phyloP scores from a whole-genome alignment of 1,140 invertebrate genomes.

The Zaprionus camerounensis region DNA sequence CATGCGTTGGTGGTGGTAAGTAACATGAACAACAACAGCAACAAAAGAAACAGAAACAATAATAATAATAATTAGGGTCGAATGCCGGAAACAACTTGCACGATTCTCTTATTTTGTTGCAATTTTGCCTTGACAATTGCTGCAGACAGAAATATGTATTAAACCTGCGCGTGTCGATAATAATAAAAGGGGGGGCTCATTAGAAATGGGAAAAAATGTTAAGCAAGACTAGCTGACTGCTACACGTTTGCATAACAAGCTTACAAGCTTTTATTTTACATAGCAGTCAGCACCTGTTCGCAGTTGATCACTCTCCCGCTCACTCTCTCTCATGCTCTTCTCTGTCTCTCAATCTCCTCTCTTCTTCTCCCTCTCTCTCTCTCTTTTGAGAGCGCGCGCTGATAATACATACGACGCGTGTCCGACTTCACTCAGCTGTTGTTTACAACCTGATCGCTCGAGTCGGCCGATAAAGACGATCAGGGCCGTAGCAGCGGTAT shows the following conservation, averaged over 20 bases:
- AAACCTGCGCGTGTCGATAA: slow-evolving; percentile 20
- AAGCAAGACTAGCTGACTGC: slow-evolving; percentile 21
- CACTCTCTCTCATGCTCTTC: background rate
- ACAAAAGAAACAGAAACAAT: background rate
- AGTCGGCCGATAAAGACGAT: background rate
- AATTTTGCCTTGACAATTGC: slow-evolving; percentile 15
- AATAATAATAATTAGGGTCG: background rate
- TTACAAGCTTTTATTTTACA: slow-evolving; percentile 57
- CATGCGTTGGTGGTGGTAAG: slow-evolving; percentile 78
- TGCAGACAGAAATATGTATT: slow-evolving; percentile 1
- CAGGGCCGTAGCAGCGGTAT: background rate
- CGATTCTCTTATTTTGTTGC: background rate
- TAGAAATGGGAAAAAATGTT: slow-evolving; percentile 26
- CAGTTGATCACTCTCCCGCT: slow-evolving; percentile 7
- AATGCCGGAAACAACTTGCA: slow-evolving; percentile 1
- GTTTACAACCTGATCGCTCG: slow-evolving; percentile 63
- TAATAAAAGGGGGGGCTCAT: slow-evolving; percentile 18
- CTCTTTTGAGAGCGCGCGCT: slow-evolving; percentile 6
- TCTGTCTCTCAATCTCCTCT: background rate
- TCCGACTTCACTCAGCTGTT: slow-evolving; percentile 62
- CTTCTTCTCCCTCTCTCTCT: slow-evolving; percentile 5
- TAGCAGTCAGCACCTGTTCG: slow-evolving; percentile 62
- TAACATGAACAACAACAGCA: slow-evolving; percentile 2
- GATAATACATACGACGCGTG: slow-evolving; percentile 65
- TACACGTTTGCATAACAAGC: slow-evolving; percentile 39